Evolutionary conservation across 2,113 vertebrate species (phyloP), one percentile per base, ranked within the genome.

Genomic region (Canis aureus): DNA sequence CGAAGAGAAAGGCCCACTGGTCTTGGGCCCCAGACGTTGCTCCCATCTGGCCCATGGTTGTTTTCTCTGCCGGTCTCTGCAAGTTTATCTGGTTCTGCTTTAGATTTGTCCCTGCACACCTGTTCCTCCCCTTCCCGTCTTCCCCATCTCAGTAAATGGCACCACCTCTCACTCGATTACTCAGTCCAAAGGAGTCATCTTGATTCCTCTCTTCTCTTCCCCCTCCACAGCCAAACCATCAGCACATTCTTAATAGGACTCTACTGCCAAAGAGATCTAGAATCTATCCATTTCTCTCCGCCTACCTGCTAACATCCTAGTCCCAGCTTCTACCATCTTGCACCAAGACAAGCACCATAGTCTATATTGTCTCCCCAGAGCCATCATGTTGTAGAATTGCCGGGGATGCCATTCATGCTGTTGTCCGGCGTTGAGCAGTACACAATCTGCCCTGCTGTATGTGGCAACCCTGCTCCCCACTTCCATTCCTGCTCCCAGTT

Each of bases 341-440:
- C 2, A 43, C 59, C 76, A 27, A 57, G n/a, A 3, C 25, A 27
- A 73, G 29, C n/a, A 38, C 49, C 35, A 5, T 3, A 1, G 49
- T 27, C 57, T 15, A 4, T 0, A 11, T 69, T 78, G 76, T 25
- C 15, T n/a, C 49, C 59, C 67, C 53, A 32, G 35, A 51, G 62
- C 55, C 22, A 0, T 69, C 16, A 3, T 10, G 23, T 20, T 8
- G 35, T 3, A 0, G 20, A n/a, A 59, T 51, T 29, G 20, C 6
- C 12, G 3, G 2, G 19, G 43, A 16, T 29, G 74, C 43, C 69
- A 29, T 12, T 35, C 7, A 8, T 8, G 15, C 29, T 27, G 8
- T 0, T 29, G 51, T 32, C 49, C 0, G 6, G 25, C n/a, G 32
- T 0, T 27, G 27, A 73, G 57, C 2, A 22, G 22, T 0, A 3